Base-by-base conservation (phyloP, 2,797 vertebrate species). In the Todus mexicanus region DNA sequence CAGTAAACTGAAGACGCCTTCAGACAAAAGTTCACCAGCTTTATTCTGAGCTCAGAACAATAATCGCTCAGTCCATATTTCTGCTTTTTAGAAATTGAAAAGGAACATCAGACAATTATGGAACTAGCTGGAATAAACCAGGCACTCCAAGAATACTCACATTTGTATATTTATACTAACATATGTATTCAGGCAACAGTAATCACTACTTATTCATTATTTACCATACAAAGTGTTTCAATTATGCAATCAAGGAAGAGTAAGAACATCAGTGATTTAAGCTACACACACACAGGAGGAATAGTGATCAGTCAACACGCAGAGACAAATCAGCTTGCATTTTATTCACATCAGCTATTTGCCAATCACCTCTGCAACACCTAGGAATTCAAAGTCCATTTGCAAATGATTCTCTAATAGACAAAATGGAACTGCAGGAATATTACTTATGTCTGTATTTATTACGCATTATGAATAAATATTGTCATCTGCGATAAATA, bases 161-260 rank as follows among this genome's bases (percentile, higher is more conserved):
- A 33, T 59, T 59, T 80, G 8, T 71, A 37, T 48, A 74, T 82
- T 88, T 84, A 76, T 71, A 68, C 4, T 54, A 94, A 84, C 23
- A 23, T 72, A 90, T 11, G 70, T 51, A 92, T 90, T 90, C 90
- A 90, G 33, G 72, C 63, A 91, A 63, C 29, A 93, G 82, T 59
- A 91, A 65, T 89, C 84, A 72, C 80, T 91, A 85, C 75, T 87
- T 95, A 90, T 91, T 93, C 89, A 90, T 92, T 94, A 90, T 91
- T 92, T 95, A 92, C 76, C 64, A 75, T 11, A 86, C 25, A 66
- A 81, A 89, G 84, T 68, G 59, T 69, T 87, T 95, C 81, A 94
- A 81, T 94, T 93, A 94, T 86, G 72, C 84, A 95, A 94, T 89
- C 87, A 93, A 85, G 78, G 19, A 69, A 59, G 61, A 93, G 84